These are phyloP conservation scores for Chlorodrepanis virens DNA, from an alignment of 2,113 vertebrate genomes.

Conservation along the genomic window DNA sequence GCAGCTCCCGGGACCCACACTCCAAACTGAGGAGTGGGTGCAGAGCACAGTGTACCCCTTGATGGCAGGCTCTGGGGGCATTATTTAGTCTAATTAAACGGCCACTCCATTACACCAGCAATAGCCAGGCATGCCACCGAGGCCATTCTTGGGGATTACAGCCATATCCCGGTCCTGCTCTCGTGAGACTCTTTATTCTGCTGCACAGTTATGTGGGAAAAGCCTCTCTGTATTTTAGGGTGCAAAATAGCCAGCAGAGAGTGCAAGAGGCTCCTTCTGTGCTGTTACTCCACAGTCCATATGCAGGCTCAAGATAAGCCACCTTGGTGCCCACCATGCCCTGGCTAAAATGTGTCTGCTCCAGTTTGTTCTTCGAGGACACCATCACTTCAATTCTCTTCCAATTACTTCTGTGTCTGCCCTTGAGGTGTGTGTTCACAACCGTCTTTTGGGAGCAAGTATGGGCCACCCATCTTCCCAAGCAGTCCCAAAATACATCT, in stretches of 20 bases:
- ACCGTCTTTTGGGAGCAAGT: neutral
- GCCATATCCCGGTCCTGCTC: neutral
- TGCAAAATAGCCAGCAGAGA: neutral
- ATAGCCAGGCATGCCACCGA: neutral
- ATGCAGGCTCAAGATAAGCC: neutral
- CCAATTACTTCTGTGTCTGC: neutral
- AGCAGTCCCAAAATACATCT: fast-evolving
- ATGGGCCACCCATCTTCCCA: neutral
- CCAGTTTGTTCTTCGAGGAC: fast-evolving
- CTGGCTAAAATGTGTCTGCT: neutral
- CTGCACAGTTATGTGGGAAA: neutral
- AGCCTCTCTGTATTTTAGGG: neutral
- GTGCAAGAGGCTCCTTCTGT: neutral
- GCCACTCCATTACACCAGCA: neutral
- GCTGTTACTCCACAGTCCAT: neutral
- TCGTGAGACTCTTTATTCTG: neutral
- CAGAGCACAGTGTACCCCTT: fast-evolving
- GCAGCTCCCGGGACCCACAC: neutral
- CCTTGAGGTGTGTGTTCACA: neutral
- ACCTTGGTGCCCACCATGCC: neutral
- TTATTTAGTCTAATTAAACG: fast-evolving
- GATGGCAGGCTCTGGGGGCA: no score
- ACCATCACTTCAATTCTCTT: neutral
- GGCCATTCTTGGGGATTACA: neutral
- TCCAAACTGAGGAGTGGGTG: fast-evolving